Conservation (phyloP, 2,797 vertebrate genomes). For the Triplophysa bombifrons region DNA sequence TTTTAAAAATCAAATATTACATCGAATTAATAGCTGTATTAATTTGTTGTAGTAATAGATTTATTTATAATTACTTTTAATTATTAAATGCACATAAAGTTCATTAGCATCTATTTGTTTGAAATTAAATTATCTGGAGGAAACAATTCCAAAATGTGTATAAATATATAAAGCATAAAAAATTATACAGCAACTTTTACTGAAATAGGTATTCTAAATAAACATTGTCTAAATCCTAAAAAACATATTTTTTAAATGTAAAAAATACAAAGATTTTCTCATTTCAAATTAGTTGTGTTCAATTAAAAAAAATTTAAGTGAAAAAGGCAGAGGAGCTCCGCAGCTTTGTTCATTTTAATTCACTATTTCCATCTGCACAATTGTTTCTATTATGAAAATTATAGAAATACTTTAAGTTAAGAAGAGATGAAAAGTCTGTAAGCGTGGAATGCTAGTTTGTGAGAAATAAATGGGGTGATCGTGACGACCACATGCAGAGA, state of each 20-base stretch:
- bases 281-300: not conserved
- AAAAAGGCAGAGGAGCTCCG: not conserved
- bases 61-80: not conserved
- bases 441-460: constrained; percentile 18
- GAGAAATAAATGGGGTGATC: constrained; percentile 11
- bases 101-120: not conserved
- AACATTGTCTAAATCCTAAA: not conserved
- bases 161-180: not conserved
- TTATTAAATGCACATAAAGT: not conserved
- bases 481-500: constrained; percentile 78
- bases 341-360: not conserved
- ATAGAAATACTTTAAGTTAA: not conserved
- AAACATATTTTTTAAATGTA: not conserved
- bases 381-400: not conserved
- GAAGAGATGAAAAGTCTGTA: not conserved
- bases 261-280: not conserved
- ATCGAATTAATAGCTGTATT: not conserved
- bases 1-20: no score
- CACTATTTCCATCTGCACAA: not conserved
- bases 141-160: not conserved
- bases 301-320: not conserved
- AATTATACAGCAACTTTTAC: not conserved
- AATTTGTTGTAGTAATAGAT: not conserved
- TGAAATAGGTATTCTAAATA: not conserved
- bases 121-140: not conserved